phyloP scores from a whole-genome alignment of 1,140 invertebrate genomes.

The Lethrus apterus region DNA sequence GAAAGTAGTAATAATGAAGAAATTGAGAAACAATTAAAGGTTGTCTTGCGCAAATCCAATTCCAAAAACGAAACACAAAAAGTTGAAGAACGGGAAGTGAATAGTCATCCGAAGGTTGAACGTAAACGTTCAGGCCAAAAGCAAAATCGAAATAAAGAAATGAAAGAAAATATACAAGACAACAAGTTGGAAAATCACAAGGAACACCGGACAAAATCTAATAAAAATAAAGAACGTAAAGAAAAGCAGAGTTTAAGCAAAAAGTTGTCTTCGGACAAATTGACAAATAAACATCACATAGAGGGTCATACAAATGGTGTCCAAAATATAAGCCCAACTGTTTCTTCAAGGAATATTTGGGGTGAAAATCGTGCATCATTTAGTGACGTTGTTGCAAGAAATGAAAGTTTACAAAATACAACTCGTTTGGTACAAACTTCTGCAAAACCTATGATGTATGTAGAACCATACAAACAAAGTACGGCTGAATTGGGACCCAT shows the following conservation, averaged over 20 bases:
- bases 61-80: conserved; percentile 9
- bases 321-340: conserved; percentile 15
- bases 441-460: conserved; percentile 36
- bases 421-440: neutral
- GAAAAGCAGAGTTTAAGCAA: conserved; percentile 20
- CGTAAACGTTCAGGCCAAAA: conserved; percentile 16
- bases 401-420: conserved; percentile 21
- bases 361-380: conserved; percentile 49
- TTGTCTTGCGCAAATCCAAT: conserved; percentile 23
- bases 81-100: conserved; percentile 2
- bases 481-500: conserved; percentile 35
- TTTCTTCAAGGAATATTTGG: conserved; percentile 41
- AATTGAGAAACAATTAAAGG: conserved; percentile 29
- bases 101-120: conserved; percentile 15
- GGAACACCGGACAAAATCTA: conserved; percentile 7
- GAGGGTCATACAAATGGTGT: neutral
- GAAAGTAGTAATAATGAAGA: conserved; percentile 47
- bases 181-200: conserved; percentile 13
- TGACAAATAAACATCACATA: neutral
- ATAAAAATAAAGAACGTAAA: conserved; percentile 20
- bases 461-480: conserved; percentile 36
- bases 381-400: conserved; percentile 50
- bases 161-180: conserved; percentile 15
- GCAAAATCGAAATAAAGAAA: conserved; percentile 14
- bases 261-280: conserved; percentile 17